phyloP scores from a whole-genome alignment of 2,888 invertebrate genomes.

The Gibbula magus region DNA sequence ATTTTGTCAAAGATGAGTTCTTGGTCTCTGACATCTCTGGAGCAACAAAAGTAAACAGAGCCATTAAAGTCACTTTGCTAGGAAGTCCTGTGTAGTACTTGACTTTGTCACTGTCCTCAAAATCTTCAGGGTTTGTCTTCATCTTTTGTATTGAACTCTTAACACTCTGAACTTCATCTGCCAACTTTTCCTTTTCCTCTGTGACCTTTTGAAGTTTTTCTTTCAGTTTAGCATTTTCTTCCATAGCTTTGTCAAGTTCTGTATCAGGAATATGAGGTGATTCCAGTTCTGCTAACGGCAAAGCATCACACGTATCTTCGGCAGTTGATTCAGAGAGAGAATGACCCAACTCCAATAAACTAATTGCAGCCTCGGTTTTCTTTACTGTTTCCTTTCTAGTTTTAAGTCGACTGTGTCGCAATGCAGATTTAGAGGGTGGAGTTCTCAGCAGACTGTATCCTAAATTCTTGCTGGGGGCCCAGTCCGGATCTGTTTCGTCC shows the following conservation, averaged over 20 bases:
- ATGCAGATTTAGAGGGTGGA: not conserved
- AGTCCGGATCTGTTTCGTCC: not conserved
- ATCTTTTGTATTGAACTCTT: not conserved
- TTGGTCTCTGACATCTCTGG: not conserved
- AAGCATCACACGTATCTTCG: too few species aligned
- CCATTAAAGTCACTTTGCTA: conserved; percentile 21
- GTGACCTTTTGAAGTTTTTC: too few species aligned
- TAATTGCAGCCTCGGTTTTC: not conserved
- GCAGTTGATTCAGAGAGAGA: too few species aligned
- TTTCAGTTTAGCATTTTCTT: too few species aligned
- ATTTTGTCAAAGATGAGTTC: conserved; percentile 26
- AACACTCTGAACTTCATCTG: too few species aligned
- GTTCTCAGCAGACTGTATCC: not conserved
- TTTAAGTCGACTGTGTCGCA: not conserved
- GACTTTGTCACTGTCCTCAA: conserved; percentile 6
- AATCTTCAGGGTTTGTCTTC: not conserved
- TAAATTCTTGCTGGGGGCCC: not conserved
- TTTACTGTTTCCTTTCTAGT: not conserved
- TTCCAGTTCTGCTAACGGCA: too few species aligned
- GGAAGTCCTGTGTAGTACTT: conserved; percentile 27
- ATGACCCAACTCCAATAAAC: not conserved
- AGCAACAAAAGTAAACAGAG: conserved; percentile 10
- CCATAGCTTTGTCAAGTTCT: too few species aligned
- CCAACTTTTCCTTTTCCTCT: too few species aligned
- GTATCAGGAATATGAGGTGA: too few species aligned